Base-by-base conservation (phyloP, 2,797 vertebrate species). In the Sebastiscus tertius region DNA sequence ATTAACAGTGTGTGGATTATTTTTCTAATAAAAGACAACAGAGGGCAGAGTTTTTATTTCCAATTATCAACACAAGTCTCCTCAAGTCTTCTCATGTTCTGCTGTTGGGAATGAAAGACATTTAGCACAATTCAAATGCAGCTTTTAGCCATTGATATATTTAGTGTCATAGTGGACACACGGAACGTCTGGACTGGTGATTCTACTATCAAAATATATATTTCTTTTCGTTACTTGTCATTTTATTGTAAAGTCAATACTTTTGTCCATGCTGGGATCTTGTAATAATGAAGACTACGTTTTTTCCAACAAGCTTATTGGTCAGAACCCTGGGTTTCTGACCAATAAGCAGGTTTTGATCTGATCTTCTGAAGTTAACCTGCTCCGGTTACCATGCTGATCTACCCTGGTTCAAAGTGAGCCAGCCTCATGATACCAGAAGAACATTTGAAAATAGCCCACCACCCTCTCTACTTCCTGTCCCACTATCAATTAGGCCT, bases 401-500 rank as follows among this genome's bases (percentile, higher is more conserved):
- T 52, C 5, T 2, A 3, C 14, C 8, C 46, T 2, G 1, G 16
- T 46, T 27, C 11, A 39, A 31, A 59, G 34, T 39, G 33, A 52
- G 13, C 7, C 18, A 68, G 66, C 49, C 29, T 11, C 2, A 5
- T 66, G 16, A 52, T 52, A 12, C 26, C 10, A 52, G 18, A 52
- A 52, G 12, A 52, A 39, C 52, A 26, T 59, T 31, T 46, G 2
- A 56, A 68, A 46, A 39, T 14, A 36, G 6, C 59, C 54, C 22
- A 12, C 22, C 13, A 60, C 49, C 29, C 13, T 36, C 31, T 46
- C 4, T 4, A 26, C 63, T 75, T 58, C 22, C 39, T 56, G 24
- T 61, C 26, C 68, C 66, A 16, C 65, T 67, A 52, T 80, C 61
- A 85, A 26, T 85, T 63, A 81, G 18, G 13, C n/a, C 64, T 72